phyloP scores from a whole-genome alignment of 2,888 invertebrate genomes.

The Trachelus troglodyta region DNA sequence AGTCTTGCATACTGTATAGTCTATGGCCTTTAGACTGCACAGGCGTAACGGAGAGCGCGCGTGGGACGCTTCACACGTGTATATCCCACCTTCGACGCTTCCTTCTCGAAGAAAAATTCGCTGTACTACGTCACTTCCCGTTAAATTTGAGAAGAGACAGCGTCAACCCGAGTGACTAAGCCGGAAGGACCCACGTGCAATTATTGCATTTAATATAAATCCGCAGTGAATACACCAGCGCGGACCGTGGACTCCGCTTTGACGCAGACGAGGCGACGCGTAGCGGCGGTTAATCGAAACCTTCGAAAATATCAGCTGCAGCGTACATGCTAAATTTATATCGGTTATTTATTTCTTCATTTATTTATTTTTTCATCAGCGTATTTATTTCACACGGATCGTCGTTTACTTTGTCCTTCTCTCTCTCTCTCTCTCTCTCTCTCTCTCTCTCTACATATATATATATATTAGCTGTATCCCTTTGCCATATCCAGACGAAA shows the following conservation, averaged over 20 bases:
- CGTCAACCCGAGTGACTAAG: not conserved
- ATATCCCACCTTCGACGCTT: no score
- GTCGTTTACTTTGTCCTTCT: not conserved
- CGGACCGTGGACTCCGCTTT: not conserved
- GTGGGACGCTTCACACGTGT: no score
- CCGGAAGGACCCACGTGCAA: not conserved
- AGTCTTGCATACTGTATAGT: no score
- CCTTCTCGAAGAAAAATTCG: no score
- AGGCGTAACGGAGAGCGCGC: no score
- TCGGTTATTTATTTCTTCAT: conserved; percentile 37
- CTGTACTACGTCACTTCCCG: not conserved
- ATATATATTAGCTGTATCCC: conserved; percentile 1
- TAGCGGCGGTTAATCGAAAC: conserved; percentile 1
- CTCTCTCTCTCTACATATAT: not conserved
- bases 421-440: not conserved
- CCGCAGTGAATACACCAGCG: not conserved
- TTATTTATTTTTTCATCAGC: conserved; percentile 12
- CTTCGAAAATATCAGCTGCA: no score
- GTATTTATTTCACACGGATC: no score
- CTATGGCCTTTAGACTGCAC: no score
- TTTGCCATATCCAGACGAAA: conserved; percentile 12
- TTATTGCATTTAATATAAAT: not conserved
- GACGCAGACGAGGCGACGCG: not conserved
- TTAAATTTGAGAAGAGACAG: not conserved
- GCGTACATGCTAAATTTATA: conserved; percentile 42